These are phyloP conservation scores for Nothoprocta pentlandii DNA, from an alignment of 2,113 vertebrate species.

Conservation along the genomic window DNA sequence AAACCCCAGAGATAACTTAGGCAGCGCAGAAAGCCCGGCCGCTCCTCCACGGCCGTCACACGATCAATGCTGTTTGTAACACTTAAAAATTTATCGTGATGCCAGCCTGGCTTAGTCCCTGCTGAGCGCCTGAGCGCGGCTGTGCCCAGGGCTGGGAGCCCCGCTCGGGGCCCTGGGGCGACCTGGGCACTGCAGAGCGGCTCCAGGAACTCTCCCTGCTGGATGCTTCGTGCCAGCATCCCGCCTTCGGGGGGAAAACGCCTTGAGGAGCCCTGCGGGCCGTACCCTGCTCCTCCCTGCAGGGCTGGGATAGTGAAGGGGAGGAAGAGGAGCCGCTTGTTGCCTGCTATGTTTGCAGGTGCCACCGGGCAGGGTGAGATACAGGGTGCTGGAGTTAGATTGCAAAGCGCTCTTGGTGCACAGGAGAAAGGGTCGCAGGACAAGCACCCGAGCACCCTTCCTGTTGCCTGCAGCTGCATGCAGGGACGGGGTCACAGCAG, in stretches of 20 bases:
- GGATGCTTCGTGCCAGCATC: too few relatives aligned
- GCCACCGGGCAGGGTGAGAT: neutral
- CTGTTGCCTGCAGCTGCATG: neutral
- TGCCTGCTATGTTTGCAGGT: neutral
- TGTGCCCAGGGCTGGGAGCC: neutral
- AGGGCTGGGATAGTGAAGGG: too few relatives aligned
- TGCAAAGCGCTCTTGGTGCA: neutral
- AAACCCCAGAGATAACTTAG: conserved; percentile 57
- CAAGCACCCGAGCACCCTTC: too few relatives aligned
- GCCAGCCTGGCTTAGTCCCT: conserved; percentile 30
- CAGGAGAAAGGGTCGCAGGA: neutral
- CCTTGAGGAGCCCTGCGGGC: too few relatives aligned
- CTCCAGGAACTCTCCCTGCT: neutral
- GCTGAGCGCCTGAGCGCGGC: neutral
- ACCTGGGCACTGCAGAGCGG: neutral
- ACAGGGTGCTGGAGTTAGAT: neutral
- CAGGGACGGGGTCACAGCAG: neutral
- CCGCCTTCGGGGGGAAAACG: too few relatives aligned
- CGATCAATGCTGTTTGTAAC: conserved; percentile 54
- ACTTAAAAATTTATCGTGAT: conserved; percentile 25
- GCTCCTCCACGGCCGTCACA: neutral
- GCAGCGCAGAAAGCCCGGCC: neutral
- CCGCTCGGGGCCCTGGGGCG: neutral
- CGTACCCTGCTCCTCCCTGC: too few relatives aligned
- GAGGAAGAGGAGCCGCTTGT: neutral